Evolutionary conservation across 2,888 invertebrate genomes (phyloP).

Genomic region (Scaptodrosophila latifasciaeformis): DNA sequence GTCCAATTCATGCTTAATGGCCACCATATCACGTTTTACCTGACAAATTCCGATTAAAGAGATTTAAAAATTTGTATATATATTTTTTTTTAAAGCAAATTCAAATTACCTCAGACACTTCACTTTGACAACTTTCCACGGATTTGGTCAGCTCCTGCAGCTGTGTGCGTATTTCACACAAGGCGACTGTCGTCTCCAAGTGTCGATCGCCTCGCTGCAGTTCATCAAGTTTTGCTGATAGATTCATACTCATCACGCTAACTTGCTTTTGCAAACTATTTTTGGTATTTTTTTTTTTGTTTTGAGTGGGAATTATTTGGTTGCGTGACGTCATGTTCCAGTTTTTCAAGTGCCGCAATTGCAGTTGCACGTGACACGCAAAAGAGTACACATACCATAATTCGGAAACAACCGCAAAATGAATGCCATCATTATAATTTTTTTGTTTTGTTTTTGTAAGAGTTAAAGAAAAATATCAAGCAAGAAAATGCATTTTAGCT

Average conservation of each 20-base stretch:
- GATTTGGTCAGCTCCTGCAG: constrained; percentile 95
- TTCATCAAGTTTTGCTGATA: constrained; percentile 95
- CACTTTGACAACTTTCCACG: constrained; percentile 95
- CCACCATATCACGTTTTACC: constrained; percentile 95
- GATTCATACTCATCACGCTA: constrained; percentile 98
- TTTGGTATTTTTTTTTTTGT: not conserved
- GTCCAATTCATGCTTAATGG: constrained; percentile 94
- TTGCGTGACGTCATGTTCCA: constrained; percentile 52
- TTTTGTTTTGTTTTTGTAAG: constrained; percentile 13
- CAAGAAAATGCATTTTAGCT: constrained; percentile 60
- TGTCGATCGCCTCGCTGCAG: constrained; percentile 92
- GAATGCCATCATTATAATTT: not conserved
- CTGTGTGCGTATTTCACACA: constrained; percentile 94
- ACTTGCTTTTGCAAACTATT: constrained; percentile 96
- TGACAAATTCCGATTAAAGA: too few relatives aligned
- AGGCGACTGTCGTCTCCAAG: constrained; percentile 93
- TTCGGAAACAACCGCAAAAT: not conserved
- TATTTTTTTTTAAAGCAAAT: not conserved
- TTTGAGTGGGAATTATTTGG: constrained; percentile 26
- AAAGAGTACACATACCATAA: not conserved
- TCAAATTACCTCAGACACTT: constrained; percentile 85
- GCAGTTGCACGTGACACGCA: not conserved
- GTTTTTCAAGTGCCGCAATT: constrained; percentile 13
- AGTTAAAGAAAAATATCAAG: constrained; percentile 58
- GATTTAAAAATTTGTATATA: too few relatives aligned